Percentiles rank a stretch among this genome's conserved stretches.
phyloP scores from a whole-genome alignment of 2,113 vertebrate species.

The Zosterops lateralis region DNA sequence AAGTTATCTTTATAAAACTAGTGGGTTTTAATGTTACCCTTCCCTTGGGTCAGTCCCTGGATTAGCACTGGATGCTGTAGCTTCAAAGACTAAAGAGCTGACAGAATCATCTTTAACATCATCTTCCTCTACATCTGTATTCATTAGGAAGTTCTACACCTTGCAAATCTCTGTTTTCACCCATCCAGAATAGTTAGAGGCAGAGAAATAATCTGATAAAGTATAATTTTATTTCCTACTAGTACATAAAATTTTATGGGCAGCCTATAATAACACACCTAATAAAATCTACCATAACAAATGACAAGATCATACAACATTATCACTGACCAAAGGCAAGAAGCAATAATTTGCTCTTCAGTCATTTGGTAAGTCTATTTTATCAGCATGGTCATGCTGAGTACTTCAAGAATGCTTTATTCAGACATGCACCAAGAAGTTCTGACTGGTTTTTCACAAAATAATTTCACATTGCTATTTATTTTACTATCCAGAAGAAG shows the following conservation, averaged over 20 bases:
- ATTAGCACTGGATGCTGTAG: neutral
- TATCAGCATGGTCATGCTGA: neutral
- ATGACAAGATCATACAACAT: neutral
- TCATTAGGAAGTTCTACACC: constrained; percentile 24
- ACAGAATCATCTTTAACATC: neutral
- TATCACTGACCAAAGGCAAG: constrained; percentile 46
- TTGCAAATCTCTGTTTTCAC: constrained; percentile 38
- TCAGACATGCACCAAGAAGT: neutral
- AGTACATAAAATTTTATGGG: constrained; percentile 37
- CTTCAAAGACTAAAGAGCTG: neutral
- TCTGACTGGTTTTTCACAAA: neutral
- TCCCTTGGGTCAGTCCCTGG: neutral
- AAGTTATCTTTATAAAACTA: neutral
- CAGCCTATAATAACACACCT: constrained; percentile 38
- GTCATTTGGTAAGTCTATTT: constrained; percentile 2
- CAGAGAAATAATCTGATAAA: constrained; percentile 55
- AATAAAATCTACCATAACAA: constrained; percentile 63
- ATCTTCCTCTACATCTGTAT: neutral
- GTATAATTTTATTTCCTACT: constrained; percentile 50
- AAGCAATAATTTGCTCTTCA: constrained; percentile 9
- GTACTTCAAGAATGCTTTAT: neutral
- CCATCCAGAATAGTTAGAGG: constrained; percentile 33
- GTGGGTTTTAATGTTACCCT: neutral
- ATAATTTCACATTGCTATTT: neutral
- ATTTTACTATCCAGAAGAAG: neutral